Percentiles rank a stretch among this genome's conserved stretches.
These are phyloP conservation scores for Cricetomys ansorgei DNA, from an alignment of 2,113 vertebrate species.

Conservation along the genomic window DNA sequence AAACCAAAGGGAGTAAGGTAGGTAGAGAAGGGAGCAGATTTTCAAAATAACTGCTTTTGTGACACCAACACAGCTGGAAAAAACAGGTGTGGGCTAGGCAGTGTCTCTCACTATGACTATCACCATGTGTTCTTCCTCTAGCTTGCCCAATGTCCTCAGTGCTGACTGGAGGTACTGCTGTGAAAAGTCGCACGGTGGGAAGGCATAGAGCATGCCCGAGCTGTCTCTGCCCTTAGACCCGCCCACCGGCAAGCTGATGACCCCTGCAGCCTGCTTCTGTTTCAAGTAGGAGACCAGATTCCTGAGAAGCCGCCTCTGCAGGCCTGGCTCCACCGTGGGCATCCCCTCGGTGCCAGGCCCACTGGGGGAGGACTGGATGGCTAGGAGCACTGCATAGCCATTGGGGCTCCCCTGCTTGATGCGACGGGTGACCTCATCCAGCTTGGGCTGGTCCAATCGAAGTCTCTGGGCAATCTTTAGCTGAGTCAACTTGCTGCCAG, in stretches of 20 bases:
- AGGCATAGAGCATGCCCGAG: constrained; percentile 98
- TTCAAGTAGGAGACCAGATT: constrained; percentile 99
- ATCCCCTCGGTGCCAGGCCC: constrained; percentile 85
- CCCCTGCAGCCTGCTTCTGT: constrained; percentile 99
- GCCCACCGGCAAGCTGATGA: constrained; percentile 96
- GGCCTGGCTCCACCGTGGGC: constrained; percentile 91
- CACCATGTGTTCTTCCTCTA: constrained; percentile 98
- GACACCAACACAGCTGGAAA: constrained; percentile 81
- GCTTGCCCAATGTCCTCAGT: constrained; percentile 94
- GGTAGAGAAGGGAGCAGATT: constrained; percentile 46
- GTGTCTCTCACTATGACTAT: constrained; percentile 96
- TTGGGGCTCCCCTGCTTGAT: constrained; percentile 95
- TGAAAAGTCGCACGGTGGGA: constrained; percentile 97
- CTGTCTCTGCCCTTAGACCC: constrained; percentile 92
- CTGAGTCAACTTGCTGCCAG: constrained; percentile 90
- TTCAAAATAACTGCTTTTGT: constrained; percentile 84
- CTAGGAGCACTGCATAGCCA: constrained; percentile 95
- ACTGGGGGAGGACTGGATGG: constrained; percentile 91
- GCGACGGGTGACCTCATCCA: constrained; percentile 96
- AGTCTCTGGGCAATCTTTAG: constrained; percentile 99
- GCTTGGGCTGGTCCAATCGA: constrained; percentile 97
- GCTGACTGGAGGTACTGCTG: constrained; percentile 97
- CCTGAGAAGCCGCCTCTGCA: constrained; percentile 97
- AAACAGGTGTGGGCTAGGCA: constrained; percentile 88
- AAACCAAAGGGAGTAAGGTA: constrained; percentile 18